Evolutionary conservation across 2,888 invertebrate genomes (phyloP), one percentile per base, ranked within the genome.

Genomic region (Parnassius orleans): DNA sequence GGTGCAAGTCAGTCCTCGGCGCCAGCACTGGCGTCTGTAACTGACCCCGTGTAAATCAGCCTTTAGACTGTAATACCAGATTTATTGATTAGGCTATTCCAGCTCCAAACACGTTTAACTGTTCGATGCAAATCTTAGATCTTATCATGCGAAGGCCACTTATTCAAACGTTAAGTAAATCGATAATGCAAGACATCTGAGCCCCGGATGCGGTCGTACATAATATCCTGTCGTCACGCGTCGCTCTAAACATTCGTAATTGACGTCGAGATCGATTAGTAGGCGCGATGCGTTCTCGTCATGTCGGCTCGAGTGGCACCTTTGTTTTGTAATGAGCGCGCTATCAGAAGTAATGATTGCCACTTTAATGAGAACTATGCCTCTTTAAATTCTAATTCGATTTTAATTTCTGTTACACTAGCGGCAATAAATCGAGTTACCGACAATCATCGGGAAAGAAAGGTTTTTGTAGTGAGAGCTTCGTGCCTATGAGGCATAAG

Each of bases 161-260:
- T n/a, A 50, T 41, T 9, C 47, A 11, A 15, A 53, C n/a, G 48
- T 10, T 9, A 48, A 15, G n/a, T 14, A 33, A 46, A 63, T 63
- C 61, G 63, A 63, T 63, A 57, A 54, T 55, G 50, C 61, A 56
- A 58, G 58, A 63, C 53, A 63, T 19, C 42, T 14, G 53, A 58
- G 44, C 53, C 33, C 53, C 63, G 63, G 63, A 63, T 63, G 53
- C 48, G 62, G 54, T 54, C 54, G 54, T 44, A 58, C 54, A 51
- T 50, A 48, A 60, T 50, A 63, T 63, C 63, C 63, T 63, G 63
- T 63, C 54, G 41, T 53, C 62, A 59, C 53, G 46, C 50, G 53
- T n/a, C 61, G 51, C 56, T n/a, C 51, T 54, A 51, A 58, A 63
- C 63, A 63, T 58, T 50, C 24, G 53, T 62, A 57, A 57, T 58